Evolutionary conservation across 2,888 invertebrate species (phyloP), one percentile per base, ranked within the genome.

Genomic region (Ochropleura leucogaster): DNA sequence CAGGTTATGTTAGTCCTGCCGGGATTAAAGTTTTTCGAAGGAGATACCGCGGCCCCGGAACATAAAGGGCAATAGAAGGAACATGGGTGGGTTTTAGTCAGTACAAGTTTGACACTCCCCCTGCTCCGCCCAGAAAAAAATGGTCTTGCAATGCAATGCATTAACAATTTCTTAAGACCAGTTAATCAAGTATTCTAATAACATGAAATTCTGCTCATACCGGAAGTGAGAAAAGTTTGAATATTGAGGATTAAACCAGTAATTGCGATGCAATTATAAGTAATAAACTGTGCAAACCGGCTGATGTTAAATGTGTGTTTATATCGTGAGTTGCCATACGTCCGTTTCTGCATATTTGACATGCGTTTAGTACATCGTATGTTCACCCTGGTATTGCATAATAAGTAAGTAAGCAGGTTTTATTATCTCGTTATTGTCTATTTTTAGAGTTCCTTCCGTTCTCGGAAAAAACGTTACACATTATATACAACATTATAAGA

Each of bases 251-350:
- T 46, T 47, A 80, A 57, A 1, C 6, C 14, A 49, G 12, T 49
- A 55, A 77, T 49, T 77, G 20, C 77, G 60, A 59, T 76, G 63
- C 44, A 76, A 82, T 77, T 78, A 82, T 64, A 49, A 66, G 76
- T 46, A 51, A 49, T 75, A 75, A 66, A 62, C 57, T 80, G 77
- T 44, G 42, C 42, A 68, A 82, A 68, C 77, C 63, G 51, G 82
- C 63, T 44, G 30, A 42, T 53, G 47, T 47, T 12, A 30, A 79
- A 44, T 30, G 30, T 30, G 51, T 62, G 57, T 67, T 66, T 68
- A 51, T 30, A 51, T 81, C 16, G 49, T 57, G 77, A 82, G 68
- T 64, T 68, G n/a, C 51, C 5, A 47, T 66, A n/a, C 7, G 10
- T 55, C 49, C 16, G 30, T 49, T 40, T 63, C n/a, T 77, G 30